These are phyloP conservation scores for Platycercus adscitus DNA, from an alignment of 2,113 vertebrate species.

Conservation along the genomic window DNA sequence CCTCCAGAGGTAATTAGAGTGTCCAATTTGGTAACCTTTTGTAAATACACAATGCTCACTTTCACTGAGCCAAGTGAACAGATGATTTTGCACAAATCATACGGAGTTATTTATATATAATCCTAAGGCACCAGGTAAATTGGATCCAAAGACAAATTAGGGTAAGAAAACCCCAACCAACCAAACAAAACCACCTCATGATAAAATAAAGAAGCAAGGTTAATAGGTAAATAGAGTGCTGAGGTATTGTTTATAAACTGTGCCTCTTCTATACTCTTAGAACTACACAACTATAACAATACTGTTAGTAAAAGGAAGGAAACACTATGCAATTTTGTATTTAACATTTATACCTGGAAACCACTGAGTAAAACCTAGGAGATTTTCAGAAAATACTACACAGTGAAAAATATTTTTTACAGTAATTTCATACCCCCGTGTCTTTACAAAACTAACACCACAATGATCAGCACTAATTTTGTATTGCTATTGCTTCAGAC, in stretches of 20 bases:
- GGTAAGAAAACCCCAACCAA: background rate
- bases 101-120: background rate
- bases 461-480: background rate
- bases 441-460: background rate
- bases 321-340: background rate
- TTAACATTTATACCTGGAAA: background rate
- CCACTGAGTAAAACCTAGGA: background rate
- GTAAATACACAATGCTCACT: background rate
- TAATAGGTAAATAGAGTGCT: background rate
- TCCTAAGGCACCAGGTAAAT: background rate
- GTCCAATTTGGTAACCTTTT: background rate
- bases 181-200: background rate
- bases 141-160: background rate
- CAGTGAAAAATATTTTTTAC: background rate
- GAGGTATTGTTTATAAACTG: background rate
- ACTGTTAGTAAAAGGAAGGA: background rate
- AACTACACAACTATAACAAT: background rate
- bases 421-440: background rate
- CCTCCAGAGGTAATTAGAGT: background rate
- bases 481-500: background rate
- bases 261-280: background rate
- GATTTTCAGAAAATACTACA: background rate
- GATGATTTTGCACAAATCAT: background rate
- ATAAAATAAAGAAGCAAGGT: background rate
- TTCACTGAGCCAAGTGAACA: background rate